A percentile compares a stretch with the other conserved stretches of the same genome.
These are phyloP conservation scores for Tachina lurida DNA, from an alignment of 2,888 invertebrate genomes.

Conservation along the genomic window DNA sequence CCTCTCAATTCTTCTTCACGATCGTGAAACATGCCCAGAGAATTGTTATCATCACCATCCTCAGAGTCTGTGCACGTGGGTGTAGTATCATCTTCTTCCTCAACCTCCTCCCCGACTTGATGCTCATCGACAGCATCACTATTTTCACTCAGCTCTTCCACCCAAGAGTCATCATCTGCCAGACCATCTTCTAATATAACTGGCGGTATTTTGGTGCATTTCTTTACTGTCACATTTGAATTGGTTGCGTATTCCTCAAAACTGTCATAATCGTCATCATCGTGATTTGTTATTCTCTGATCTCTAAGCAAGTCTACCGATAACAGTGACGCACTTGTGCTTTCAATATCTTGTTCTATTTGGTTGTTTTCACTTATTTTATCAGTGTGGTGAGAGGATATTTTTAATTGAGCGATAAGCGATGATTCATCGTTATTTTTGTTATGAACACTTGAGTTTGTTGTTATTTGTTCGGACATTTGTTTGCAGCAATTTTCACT, in stretches of 20 bases:
- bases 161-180: constrained; percentile 96
- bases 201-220: constrained; percentile 68
- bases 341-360: constrained; percentile 42
- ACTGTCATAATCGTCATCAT: constrained; percentile 64
- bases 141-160: constrained; percentile 92
- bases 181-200: constrained; percentile 91
- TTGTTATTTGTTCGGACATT: constrained; percentile 54
- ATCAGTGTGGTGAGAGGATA: constrained; percentile 56
- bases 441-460: constrained; percentile 61
- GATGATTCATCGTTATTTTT: constrained; percentile 62
- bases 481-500: constrained; percentile 66
- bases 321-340: constrained; percentile 39
- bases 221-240: constrained; percentile 25
- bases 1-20: constrained; percentile 92
- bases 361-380: constrained; percentile 52
- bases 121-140: constrained; percentile 85
- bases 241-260: constrained; percentile 53
- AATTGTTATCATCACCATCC: constrained; percentile 78
- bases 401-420: constrained; percentile 62
- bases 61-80: constrained; percentile 80
- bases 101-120: constrained; percentile 26
- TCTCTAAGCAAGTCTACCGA: constrained; percentile 76
- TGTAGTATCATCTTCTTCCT: constrained; percentile 85
- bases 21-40: constrained; percentile 85
- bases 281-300: constrained; percentile 62